phyloP scores from a whole-genome alignment of 2,113 vertebrate species.

The Hypomesus transpacificus region DNA sequence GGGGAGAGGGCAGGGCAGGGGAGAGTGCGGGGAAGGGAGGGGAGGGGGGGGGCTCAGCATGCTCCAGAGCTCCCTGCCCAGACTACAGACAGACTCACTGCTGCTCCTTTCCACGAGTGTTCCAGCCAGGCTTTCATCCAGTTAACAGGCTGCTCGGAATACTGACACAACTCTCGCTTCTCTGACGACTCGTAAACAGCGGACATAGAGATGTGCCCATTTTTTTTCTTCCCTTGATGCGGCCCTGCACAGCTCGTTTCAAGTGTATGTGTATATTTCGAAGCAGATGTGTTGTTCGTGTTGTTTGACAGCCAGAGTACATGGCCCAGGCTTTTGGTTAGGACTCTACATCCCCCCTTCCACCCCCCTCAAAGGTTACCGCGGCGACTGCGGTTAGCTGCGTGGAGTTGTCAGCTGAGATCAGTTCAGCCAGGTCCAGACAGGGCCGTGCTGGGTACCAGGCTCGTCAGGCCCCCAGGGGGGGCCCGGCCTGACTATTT shows the following conservation, averaged over 20 bases:
- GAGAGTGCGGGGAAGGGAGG: neutral
- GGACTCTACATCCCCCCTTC: neutral
- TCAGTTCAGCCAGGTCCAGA: conserved; percentile 57
- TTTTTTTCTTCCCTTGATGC: too few relatives aligned
- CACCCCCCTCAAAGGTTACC: conserved; percentile 50
- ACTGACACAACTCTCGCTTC: too few relatives aligned
- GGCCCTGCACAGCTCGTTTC: too few relatives aligned
- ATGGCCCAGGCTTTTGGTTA: neutral
- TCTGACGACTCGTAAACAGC: too few relatives aligned
- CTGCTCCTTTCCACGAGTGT: conserved; percentile 5
- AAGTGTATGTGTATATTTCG: too few relatives aligned
- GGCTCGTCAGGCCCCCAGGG: too few relatives aligned
- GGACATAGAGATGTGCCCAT: too few relatives aligned
- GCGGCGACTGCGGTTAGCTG: conserved; percentile 23
- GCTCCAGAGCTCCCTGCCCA: too few relatives aligned
- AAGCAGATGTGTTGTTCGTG: too few relatives aligned
- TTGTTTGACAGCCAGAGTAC: too few relatives aligned
- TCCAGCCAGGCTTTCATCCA: neutral
- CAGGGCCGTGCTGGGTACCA: conserved; percentile 30
- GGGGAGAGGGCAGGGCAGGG: neutral
- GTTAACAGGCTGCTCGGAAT: neutral
- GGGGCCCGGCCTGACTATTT: conserved; percentile 41
- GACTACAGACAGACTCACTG: conserved; percentile 3
- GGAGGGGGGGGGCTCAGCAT: too few relatives aligned
- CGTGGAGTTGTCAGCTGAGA: conserved; percentile 61